Base-by-base conservation (phyloP, 2,888 invertebrate species). In the Papilio demoleus region DNA sequence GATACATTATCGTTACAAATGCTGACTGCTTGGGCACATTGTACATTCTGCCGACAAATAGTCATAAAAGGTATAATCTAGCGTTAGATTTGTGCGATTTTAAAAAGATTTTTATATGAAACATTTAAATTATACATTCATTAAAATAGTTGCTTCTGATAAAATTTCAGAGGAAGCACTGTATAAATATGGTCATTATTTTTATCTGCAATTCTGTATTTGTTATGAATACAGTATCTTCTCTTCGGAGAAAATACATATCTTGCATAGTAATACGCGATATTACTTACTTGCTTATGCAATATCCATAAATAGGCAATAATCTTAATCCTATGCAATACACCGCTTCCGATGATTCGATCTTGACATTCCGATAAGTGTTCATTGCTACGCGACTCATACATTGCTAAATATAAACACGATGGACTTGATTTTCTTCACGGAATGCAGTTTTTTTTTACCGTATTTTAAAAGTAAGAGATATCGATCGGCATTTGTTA, bases 251-350 rank as follows among this genome's bases (percentile, higher is more conserved):
- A 50, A 24, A 50, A 50, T 19, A 27, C 24, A 40, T n/a, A 42
- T 22, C 38, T 61, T 61, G 40, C 14, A 40, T 42, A 56, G 31
- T 12, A 56, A 38, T 42, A 14, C 24, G 47, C n/a, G 53, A 22
- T 34, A 63, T 36, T n/a, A 38, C n/a, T 22, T 24, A 38, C 24
- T 56, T 17, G 50, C 50, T 50, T 36, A 47, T 27, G 34, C 45
- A 47, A 45, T 59, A 31, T 58, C n/a, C 45, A 36, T 47, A 47
- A 60, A 50, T 38, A 59, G 47, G 38, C 17, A 56, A 65, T 65
- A 56, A 65, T 56, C 40, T 65, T 65, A 58, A 58, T 42, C 56
- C 58, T 58, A 42, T 42, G 65, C 42, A 65, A 56, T 58, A 40
- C 31, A 34, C 6, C 19, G 58, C 59, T 63, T 58, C 42, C 56